Evolutionary conservation across 2,113 vertebrate genomes (phyloP), one percentile per base, ranked within the genome.

Genomic region (Rattus rattus): DNA sequence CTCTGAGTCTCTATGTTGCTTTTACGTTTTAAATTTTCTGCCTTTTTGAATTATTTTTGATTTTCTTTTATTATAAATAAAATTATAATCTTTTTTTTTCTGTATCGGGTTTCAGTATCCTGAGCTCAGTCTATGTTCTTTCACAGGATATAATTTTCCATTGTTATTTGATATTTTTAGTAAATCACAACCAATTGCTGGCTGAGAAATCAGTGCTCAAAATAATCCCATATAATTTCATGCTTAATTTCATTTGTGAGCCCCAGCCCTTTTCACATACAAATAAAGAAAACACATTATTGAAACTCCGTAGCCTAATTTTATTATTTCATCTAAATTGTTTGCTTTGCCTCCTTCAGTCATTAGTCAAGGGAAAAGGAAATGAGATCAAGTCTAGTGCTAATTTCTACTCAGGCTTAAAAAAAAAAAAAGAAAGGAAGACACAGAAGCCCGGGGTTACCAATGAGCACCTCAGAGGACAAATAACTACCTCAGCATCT

Each of bases 341-440:
- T 96, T 90, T 89, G 30, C 79, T 93, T 93, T 88, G 11, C 16
- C 93, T 90, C 36, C 49, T 93, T 76, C 67, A 93, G 56, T 88
- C 94, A 95, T 92, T 94, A 97, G 69, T 91, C 73, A 94, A 93
- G 61, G 39, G 65, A 87, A 87, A 97, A 92, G 10, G 80, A 63
- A 96, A 69, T 63, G 69, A 95, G 36, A 88, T 92, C 85, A 96
- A 93, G 88, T 91, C 47, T 24, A 83, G 33, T n/a, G 5, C 75
- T 95, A 87, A 95, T 69, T 97, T 95, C 39, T 47, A 84, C 19
- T 85, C 33, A 88, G 76, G 94, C 16, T 20, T 12, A 36, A 69
- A 69, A 47, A 61, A 80, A 91, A 72, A 36, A 4, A 54, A 49
- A 43, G 47, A 67, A 92, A 77, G n/a, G 43, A 69, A 76, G 54